Conservation (phyloP, 2,888 invertebrate species). For the Phyto melanocephala region DNA sequence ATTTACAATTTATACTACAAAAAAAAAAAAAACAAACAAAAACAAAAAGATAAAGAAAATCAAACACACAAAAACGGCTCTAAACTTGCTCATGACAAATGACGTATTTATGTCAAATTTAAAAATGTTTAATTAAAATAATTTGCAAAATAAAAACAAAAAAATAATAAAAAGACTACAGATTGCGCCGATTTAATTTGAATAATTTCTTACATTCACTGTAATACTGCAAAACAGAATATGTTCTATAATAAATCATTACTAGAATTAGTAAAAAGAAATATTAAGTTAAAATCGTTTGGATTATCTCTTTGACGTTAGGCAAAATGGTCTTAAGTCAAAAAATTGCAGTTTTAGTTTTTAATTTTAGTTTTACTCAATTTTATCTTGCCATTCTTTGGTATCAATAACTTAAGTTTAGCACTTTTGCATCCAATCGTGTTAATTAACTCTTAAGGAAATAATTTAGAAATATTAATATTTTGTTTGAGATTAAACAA, state of each 20-base stretch:
- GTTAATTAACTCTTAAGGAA: too few species aligned
- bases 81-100: constrained; percentile 59
- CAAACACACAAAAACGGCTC: not conserved
- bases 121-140: constrained; percentile 50
- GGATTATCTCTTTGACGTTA: too few species aligned
- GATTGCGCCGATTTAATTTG: constrained; percentile 3
- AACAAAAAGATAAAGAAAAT: not conserved
- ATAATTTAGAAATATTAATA: too few species aligned
- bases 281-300: not conserved
- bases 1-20: constrained; percentile 26
- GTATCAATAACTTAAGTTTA: too few species aligned
- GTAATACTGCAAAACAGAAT: too few species aligned
- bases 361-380: too few species aligned
- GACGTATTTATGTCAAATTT: constrained; percentile 63
- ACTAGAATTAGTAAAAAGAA: not conserved
- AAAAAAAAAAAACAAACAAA: not conserved
- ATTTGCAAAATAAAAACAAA: constrained; percentile 39
- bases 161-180: not conserved
- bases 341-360: too few species aligned
- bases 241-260: too few species aligned
- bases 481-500: too few species aligned
- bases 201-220: not conserved
- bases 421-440: too few species aligned
- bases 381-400: too few species aligned
- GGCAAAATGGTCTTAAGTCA: too few species aligned